A percentile compares a stretch with the other conserved stretches of the same genome.
These are phyloP conservation scores for Malacosoma neustria DNA, from an alignment of 2,888 invertebrate genomes.

Conservation along the genomic window DNA sequence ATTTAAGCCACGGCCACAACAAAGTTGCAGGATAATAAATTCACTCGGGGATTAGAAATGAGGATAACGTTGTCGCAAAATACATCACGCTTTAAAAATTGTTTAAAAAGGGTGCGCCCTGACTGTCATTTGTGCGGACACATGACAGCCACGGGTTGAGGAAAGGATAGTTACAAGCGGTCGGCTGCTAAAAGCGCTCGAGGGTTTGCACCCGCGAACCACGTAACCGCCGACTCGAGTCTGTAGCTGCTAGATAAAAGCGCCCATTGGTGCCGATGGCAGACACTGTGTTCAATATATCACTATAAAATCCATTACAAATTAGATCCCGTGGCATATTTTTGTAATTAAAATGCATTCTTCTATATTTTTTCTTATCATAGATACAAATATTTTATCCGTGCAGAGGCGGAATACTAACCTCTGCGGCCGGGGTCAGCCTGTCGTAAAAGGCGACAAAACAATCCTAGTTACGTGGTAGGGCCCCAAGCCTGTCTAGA, in stretches of 20 bases:
- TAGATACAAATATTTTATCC: too few relatives aligned
- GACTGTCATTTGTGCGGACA: slow-evolving; percentile 44
- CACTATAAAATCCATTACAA: too few relatives aligned
- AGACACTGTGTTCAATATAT: too few relatives aligned
- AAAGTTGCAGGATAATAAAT: slow-evolving; percentile 56
- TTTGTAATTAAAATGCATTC: too few relatives aligned
- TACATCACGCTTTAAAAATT: slow-evolving; percentile 56
- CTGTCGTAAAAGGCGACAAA: too few relatives aligned
- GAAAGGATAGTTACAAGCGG: slow-evolving; percentile 14
- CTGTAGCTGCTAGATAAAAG: slow-evolving; percentile 41
- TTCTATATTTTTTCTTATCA: too few relatives aligned
- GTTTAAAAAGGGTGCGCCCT: slow-evolving; percentile 44
- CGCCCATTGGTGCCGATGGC: slow-evolving; percentile 5
- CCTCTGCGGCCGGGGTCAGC: too few relatives aligned
- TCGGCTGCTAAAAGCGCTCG: slow-evolving; percentile 1
- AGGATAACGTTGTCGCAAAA: slow-evolving; percentile 51
- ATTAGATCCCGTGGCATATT: too few relatives aligned
- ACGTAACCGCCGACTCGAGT: slow-evolving; percentile 11
- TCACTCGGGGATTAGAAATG: slow-evolving; percentile 51
- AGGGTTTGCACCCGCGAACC: slow-evolving; percentile 12
- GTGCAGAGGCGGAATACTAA: too few relatives aligned
- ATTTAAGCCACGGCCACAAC: slow-evolving; percentile 46
- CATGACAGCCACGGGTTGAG: slow-evolving; percentile 16
- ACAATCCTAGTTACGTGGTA: too few relatives aligned
- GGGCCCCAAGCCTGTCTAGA: too few relatives aligned